phyloP scores from a whole-genome alignment of 2,113 vertebrate species.

The Cochlearius cochlearius region DNA sequence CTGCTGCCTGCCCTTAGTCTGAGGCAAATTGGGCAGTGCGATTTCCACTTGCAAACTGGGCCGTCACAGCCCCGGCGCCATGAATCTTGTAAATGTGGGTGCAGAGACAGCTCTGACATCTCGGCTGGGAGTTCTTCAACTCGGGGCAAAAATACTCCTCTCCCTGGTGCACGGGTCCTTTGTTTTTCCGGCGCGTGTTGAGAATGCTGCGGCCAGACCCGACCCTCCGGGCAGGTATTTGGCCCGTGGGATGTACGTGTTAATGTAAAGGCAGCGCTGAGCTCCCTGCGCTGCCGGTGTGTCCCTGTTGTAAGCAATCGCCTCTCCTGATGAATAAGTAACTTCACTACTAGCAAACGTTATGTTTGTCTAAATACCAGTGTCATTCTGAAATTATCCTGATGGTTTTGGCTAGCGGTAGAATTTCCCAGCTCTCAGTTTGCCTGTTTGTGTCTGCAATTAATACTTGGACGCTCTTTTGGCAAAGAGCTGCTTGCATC shows the following conservation, averaged over 20 bases:
- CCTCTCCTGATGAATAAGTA: background rate
- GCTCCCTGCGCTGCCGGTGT: background rate
- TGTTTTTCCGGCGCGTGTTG: fast-evolving
- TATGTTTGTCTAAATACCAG: background rate
- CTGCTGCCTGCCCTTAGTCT: background rate
- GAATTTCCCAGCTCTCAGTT: background rate
- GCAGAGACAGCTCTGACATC: background rate
- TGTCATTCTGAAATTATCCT: background rate
- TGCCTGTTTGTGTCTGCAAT: background rate
- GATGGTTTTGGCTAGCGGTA: background rate
- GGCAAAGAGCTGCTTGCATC: background rate
- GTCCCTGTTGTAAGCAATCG: background rate
- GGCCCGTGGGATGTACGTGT: background rate
- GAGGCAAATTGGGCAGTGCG: background rate
- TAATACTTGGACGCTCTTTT: background rate
- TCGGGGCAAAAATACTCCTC: background rate
- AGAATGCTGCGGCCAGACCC: background rate
- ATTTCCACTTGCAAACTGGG: background rate
- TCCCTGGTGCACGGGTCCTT: background rate
- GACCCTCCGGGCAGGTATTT: background rate
- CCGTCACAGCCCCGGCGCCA: fast-evolving
- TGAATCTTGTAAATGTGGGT: background rate
- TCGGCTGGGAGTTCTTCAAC: background rate
- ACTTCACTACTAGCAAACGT: background rate
- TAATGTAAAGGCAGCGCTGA: background rate